Base-by-base conservation (phyloP, 2,113 vertebrate species). In the Rhagologus leucostigma region DNA sequence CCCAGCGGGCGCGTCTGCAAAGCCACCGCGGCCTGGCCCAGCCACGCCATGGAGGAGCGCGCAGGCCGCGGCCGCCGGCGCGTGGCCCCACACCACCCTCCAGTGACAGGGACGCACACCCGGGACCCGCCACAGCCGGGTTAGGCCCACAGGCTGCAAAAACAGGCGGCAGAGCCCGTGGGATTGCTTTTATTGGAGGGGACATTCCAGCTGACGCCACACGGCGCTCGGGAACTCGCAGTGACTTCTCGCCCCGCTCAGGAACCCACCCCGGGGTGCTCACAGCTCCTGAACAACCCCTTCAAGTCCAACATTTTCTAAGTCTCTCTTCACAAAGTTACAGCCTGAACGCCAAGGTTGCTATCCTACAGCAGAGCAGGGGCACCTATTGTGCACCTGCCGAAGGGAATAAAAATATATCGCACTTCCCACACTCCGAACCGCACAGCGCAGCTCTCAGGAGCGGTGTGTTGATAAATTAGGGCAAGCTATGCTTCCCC, bases 401-500 rank as follows among this genome's bases (percentile, higher is more conserved):
- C 57, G 8, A 10, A 0, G 8, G n/a, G 33, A 93, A 29, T 6
- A 85, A 88, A 87, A 91, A 41, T n/a, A 49, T 3, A 49, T 7
- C 4, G 15, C 50, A 1, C 62, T 94, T 96, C 71, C 89, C 73
- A 69, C 79, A 35, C 26, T 3, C 2, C 37, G 5, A 53, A 24
- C 7, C 9, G 9, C 35, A 5, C 17, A 1, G 7, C 3, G 9
- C 42, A 4, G 52, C 78, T 13, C 47, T 44, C 0, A 0, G 57
- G 19, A 55, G 90, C 0, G 3, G 30, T 6, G 63, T 62, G 76
- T 67, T 89, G 92, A 92, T 96, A 95, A 96, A 92, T 93, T 81
- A 90, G 86, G 92, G 76, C 89, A 95, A 96, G 69, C 18, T 96
- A 94, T 95, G 95, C 89, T 92, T 89, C 90, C 90, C 92, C 76